phyloP scores from a whole-genome alignment of 2,888 invertebrate genomes.

The Yponomeuta cagnagella region DNA sequence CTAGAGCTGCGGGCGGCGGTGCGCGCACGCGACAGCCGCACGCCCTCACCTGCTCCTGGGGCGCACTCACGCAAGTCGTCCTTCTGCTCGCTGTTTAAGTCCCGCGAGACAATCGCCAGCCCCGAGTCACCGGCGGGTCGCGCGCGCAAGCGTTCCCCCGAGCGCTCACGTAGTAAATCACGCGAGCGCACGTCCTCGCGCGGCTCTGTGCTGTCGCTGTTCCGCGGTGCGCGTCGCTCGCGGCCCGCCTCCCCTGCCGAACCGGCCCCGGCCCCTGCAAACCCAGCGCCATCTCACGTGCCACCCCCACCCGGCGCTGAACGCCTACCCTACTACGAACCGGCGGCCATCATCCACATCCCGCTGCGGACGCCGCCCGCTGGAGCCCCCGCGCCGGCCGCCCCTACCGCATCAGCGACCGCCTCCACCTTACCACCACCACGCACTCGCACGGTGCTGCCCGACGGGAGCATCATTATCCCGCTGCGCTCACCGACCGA shows the following conservation, averaged over 20 bases:
- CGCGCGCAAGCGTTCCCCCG: conserved; percentile 60
- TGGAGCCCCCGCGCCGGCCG: conserved; percentile 59
- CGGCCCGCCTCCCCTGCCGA: conserved; percentile 24
- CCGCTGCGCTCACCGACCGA: conserved; percentile 71
- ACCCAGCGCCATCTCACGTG: conserved; percentile 28
- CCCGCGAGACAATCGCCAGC: conserved; percentile 79
- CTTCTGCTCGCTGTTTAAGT: conserved; percentile 86
- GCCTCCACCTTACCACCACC: conserved; percentile 29
- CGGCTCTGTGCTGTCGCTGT: conserved; percentile 80
- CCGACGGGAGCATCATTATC: conserved; percentile 77
- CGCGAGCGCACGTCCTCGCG: conserved; percentile 77
- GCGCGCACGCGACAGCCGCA: conserved; percentile 44
- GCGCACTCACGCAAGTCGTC: conserved; percentile 85
- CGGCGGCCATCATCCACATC: conserved; percentile 81
- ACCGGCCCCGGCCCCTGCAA: conserved; percentile 37
- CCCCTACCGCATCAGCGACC: conserved; percentile 25
- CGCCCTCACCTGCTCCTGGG: conserved; percentile 81
- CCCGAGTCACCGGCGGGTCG: conserved; percentile 76
- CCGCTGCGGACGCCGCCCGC: conserved; percentile 85
- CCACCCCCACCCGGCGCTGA: conserved; percentile 32
- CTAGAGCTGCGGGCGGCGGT: conserved; percentile 62
- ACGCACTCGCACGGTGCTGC: conserved; percentile 54
- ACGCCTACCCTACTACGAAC: conserved; percentile 77
- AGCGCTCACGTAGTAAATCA: conserved; percentile 80
- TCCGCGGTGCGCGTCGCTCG: conserved; percentile 72